phyloP scores from a whole-genome alignment of 2,797 vertebrate genomes.

The Molothrus ater region DNA sequence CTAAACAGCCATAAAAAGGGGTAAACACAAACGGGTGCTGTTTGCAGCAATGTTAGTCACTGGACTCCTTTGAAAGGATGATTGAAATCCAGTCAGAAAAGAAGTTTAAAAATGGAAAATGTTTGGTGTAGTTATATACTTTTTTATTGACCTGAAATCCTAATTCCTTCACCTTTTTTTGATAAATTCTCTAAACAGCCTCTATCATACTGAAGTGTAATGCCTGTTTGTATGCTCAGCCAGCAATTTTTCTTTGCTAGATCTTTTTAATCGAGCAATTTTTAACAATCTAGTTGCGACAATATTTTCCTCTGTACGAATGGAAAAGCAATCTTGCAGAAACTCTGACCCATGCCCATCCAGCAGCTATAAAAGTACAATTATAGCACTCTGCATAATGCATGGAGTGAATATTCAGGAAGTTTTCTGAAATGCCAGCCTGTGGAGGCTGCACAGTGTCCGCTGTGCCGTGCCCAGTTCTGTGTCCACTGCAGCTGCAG shows the following conservation, averaged over 20 bases:
- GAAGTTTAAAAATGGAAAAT: neutral
- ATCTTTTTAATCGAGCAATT: constrained; percentile 8
- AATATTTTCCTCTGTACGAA: neutral
- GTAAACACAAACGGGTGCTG: constrained; percentile 50
- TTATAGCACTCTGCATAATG: neutral
- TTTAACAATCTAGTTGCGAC: neutral
- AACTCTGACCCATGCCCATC: neutral
- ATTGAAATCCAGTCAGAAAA: constrained; percentile 41
- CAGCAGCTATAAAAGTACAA: neutral
- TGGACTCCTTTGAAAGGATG: constrained; percentile 29
- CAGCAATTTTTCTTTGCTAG: neutral
- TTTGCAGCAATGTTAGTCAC: constrained; percentile 27
- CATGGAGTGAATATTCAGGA: neutral
- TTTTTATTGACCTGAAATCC: neutral
- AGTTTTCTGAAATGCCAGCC: neutral
- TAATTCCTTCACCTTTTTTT: neutral
- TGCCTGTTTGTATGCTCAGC: neutral
- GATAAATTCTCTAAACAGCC: neutral
- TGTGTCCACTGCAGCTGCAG: neutral
- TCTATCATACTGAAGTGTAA: neutral
- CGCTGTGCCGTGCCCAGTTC: neutral
- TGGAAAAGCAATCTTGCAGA: neutral
- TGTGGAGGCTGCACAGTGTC: neutral
- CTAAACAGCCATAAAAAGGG: constrained; percentile 47
- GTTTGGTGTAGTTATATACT: neutral